These are phyloP conservation scores for Bovichtus variegatus DNA, from an alignment of 2,797 vertebrate species.

Conservation along the genomic window DNA sequence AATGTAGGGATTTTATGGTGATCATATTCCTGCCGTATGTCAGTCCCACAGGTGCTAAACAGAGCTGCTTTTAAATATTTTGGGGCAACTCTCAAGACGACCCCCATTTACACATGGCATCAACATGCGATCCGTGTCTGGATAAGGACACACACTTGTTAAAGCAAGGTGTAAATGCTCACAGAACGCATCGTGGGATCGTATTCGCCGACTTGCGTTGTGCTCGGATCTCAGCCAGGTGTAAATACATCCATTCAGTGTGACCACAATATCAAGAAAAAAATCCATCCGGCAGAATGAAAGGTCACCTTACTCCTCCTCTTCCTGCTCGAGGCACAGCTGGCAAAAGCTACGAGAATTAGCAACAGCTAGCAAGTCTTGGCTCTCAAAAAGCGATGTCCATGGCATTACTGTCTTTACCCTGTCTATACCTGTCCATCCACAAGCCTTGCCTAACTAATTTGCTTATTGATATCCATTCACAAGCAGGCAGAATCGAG, in stretches of 20 bases:
- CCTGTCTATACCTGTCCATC: not conserved
- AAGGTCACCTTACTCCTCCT: conserved; percentile 25
- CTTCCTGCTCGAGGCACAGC: not conserved
- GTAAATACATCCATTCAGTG: conserved; percentile 20
- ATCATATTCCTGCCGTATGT: conserved; percentile 57
- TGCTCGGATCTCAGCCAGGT: conserved; percentile 24
- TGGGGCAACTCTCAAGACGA: not conserved
- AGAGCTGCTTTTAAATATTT: conserved; percentile 4
- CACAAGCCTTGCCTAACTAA: not conserved
- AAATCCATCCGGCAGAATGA: conserved; percentile 16
- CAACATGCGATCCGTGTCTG: not conserved
- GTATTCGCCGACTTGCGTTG: conserved; percentile 4
- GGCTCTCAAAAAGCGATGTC: not conserved
- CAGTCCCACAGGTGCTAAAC: not conserved
- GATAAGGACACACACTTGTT: not conserved
- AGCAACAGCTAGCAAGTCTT: not conserved
- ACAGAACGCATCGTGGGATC: conserved; percentile 2
- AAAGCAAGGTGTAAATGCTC: not conserved
- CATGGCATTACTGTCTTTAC: not conserved
- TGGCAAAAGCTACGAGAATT: not conserved
- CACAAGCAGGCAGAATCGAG: not conserved
- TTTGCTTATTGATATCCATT: not conserved
- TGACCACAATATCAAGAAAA: conserved; percentile 31
- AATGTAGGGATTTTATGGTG: conserved; percentile 64
- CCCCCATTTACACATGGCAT: not conserved